A percentile compares a stretch with the other conserved stretches of the same genome.
These are phyloP conservation scores for Peromyscus maniculatus DNA, from an alignment of 2,113 vertebrate species.

Conservation along the genomic window DNA sequence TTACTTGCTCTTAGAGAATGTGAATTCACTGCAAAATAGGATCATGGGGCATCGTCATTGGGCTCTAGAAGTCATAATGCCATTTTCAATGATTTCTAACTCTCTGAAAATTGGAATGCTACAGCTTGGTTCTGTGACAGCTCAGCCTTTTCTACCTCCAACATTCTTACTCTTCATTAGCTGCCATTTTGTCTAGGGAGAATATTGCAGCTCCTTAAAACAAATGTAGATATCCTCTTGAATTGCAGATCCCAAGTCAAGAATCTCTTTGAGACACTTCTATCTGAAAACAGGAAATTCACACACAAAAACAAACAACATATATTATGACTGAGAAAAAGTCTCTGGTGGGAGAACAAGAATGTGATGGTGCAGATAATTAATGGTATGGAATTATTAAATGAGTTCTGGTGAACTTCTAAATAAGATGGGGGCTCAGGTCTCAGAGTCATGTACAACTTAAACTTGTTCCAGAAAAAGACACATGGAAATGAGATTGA, in stretches of 20 bases:
- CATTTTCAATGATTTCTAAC: neutral
- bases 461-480: constrained; percentile 47
- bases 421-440: neutral
- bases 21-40: neutral
- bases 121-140: constrained; percentile 22
- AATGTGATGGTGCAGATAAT: neutral
- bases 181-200: constrained; percentile 58
- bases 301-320: constrained; percentile 67
- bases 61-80: neutral
- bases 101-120: neutral
- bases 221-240: constrained; percentile 58
- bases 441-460: neutral
- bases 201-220: constrained; percentile 56
- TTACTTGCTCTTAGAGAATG: neutral
- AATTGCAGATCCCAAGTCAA: neutral
- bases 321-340: neutral
- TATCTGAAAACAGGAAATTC: constrained; percentile 67
- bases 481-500: neutral
- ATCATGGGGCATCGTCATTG: neutral
- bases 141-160: neutral
- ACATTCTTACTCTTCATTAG: constrained; percentile 45
- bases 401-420: neutral
- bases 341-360: neutral
- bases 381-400: constrained; percentile 2
- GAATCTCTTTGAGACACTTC: constrained; percentile 54